Evolutionary conservation across 2,113 vertebrate species (phyloP).

Genomic region (Ictalurus punctatus): DNA sequence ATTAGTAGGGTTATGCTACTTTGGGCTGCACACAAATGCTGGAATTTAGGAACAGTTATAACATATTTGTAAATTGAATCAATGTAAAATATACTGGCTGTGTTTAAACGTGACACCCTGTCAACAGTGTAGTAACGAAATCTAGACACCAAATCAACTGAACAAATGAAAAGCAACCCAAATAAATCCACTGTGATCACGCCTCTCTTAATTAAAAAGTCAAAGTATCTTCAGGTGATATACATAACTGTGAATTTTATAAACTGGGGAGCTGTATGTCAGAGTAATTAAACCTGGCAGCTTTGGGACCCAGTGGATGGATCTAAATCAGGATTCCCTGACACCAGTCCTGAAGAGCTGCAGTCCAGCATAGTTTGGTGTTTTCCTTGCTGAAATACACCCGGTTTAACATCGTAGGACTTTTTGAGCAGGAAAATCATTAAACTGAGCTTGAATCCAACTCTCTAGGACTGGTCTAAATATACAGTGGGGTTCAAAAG

Average conservation of each 20-base stretch:
- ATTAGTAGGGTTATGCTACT: conserved; percentile 21
- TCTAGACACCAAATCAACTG: background rate
- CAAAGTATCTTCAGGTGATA: background rate
- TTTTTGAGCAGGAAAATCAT: background rate
- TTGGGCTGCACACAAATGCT: conserved; percentile 14
- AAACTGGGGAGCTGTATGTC: background rate
- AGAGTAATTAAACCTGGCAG: conserved; percentile 7
- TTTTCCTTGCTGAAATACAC: background rate
- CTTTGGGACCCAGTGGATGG: background rate
- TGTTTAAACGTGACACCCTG: background rate
- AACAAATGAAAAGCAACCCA: background rate
- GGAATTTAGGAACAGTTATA: background rate
- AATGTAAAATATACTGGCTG: background rate
- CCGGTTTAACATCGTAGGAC: background rate
- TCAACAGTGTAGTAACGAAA: background rate
- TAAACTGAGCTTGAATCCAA: background rate
- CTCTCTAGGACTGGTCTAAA: background rate
- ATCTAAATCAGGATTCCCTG: background rate
- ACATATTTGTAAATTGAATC: background rate
- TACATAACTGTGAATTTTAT: background rate
- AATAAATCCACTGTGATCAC: background rate
- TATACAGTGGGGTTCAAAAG: background rate
- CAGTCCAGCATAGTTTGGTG: background rate
- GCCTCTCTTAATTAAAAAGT: background rate
- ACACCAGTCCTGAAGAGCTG: background rate